Evolutionary conservation across 2,113 vertebrate species (phyloP).

Genomic region (Dunckerocampus dactyliophorus): DNA sequence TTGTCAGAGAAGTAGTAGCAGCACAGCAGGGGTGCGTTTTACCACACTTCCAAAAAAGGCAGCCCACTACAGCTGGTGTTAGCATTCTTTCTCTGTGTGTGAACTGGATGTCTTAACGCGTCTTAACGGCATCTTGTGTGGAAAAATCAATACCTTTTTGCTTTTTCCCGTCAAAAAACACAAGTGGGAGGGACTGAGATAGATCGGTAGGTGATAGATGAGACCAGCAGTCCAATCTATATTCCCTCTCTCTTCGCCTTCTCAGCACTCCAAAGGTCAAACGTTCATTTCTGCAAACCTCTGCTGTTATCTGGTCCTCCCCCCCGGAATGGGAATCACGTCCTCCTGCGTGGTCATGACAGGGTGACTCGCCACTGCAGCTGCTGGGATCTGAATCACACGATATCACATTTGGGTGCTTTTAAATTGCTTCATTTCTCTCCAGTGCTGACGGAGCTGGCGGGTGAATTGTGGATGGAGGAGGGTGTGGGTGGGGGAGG

Average conservation of each 20-base stretch:
- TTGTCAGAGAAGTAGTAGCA: no score
- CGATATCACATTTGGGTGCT: conserved; percentile 71
- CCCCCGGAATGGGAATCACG: conserved; percentile 49
- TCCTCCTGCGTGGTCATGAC: conserved; percentile 53
- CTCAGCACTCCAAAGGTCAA: conserved; percentile 10
- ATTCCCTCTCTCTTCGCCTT: neutral
- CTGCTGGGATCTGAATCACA: conserved; percentile 65
- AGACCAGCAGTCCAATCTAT: neutral
- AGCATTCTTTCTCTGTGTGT: neutral
- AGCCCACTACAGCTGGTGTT: neutral
- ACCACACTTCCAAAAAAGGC: no score
- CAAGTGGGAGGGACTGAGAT: neutral
- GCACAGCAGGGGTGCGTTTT: no score
- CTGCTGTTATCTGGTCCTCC: conserved; percentile 9
- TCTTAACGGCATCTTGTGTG: neutral
- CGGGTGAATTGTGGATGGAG: conserved; percentile 44
- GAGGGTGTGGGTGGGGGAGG: neutral
- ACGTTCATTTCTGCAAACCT: conserved; percentile 11
- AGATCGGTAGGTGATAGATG: conserved; percentile 19
- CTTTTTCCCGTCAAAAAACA: conserved; percentile 16
- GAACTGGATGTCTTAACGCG: neutral
- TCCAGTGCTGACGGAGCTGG: conserved; percentile 40
- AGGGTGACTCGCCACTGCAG: conserved; percentile 49
- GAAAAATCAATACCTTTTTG: conserved; percentile 1
- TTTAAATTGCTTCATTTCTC: conserved; percentile 74